Percentiles rank a stretch among this genome's conserved stretches.
Conservation (phyloP, 2,113 vertebrate species). For the Halcyon malimbica region DNA sequence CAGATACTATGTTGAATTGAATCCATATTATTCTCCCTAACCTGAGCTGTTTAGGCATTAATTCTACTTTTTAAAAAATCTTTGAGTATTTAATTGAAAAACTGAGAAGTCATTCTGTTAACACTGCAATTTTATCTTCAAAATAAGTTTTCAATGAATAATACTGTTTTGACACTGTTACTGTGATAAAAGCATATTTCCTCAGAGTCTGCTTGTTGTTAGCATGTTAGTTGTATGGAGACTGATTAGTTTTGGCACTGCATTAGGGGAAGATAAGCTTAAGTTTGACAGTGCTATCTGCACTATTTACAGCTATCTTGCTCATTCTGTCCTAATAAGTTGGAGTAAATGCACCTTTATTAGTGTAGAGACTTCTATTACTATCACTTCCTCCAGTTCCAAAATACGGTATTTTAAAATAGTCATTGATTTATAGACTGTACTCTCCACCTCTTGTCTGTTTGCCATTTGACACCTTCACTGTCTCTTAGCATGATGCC, state of each 20-base stretch:
- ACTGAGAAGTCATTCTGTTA: not conserved
- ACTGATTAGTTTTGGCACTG: not conserved
- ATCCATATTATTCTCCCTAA: not conserved
- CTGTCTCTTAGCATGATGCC: not conserved
- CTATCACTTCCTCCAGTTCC: not conserved
- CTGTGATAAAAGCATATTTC: not conserved
- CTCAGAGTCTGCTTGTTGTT: not conserved
- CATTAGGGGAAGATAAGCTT: not conserved
- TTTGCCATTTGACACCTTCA: not conserved
- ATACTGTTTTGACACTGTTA: slow-evolving; percentile 11
- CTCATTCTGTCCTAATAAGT: not conserved
- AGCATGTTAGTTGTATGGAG: not conserved
- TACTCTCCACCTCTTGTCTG: not conserved
- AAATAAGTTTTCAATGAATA: slow-evolving; percentile 17
- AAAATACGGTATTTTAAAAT: not conserved
- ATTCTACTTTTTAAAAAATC: not conserved
- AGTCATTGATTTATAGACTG: not conserved
- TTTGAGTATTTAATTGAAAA: not conserved
- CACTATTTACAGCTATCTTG: not conserved
- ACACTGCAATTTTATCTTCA: not conserved
- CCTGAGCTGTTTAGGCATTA: not conserved
- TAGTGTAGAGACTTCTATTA: not conserved
- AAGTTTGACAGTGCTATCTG: not conserved
- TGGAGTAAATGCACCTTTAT: not conserved
- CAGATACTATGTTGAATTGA: not conserved